phyloP scores from a whole-genome alignment of 2,888 invertebrate genomes.

The Hemaris fuciformis region DNA sequence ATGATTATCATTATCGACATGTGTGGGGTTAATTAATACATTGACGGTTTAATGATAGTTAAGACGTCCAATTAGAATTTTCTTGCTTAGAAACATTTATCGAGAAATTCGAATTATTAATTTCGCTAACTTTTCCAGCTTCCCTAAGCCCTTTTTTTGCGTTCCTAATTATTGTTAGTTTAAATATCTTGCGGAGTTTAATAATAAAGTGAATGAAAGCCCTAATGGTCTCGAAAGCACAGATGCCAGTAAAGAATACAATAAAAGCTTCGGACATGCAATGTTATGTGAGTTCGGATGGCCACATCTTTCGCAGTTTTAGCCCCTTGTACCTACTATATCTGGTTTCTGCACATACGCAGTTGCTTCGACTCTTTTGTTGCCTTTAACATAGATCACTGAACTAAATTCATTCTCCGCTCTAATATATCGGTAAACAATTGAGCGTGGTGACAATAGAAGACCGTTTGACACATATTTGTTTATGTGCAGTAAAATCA shows the following conservation, averaged over 20 bases:
- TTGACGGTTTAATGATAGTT: background rate
- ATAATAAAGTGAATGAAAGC: background rate
- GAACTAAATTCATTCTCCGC: constrained; percentile 32
- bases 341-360: constrained; percentile 31
- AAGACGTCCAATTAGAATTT: background rate
- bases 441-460: constrained; percentile 10
- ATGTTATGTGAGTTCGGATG: constrained; percentile 46
- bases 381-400: constrained; percentile 28
- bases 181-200: background rate
- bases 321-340: constrained; percentile 49
- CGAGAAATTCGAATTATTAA: background rate
- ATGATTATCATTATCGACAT: constrained; percentile 1
- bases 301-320: constrained; percentile 45
- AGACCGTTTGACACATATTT: constrained; percentile 10
- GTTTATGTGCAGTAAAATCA: background rate
- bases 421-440: constrained; percentile 12
- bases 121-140: background rate
- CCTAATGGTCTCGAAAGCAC: background rate
- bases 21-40: constrained; percentile 1
- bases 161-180: background rate
- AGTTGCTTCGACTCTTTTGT: constrained; percentile 15
- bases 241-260: background rate
- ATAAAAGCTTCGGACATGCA: background rate
- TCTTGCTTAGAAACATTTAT: background rate
- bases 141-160: background rate